phyloP scores from a whole-genome alignment of 2,797 vertebrate species.

The Orestias chungarensis region DNA sequence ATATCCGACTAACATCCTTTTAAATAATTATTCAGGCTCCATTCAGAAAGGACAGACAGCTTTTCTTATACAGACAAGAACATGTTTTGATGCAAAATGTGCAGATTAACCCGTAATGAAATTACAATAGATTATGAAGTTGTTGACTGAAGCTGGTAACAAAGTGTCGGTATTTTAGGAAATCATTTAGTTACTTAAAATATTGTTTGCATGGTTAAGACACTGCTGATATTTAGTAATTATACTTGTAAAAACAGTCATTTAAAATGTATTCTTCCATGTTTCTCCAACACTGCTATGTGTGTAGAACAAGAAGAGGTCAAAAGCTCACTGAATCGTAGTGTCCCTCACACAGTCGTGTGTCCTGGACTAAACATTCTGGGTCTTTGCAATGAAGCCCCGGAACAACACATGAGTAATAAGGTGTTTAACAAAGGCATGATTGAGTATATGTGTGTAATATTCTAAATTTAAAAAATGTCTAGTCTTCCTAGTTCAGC shows the following conservation, averaged over 20 bases:
- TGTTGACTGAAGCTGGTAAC: too few species aligned
- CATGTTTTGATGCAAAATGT: too few species aligned
- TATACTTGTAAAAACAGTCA: constrained; percentile 50
- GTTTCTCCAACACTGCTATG: background rate
- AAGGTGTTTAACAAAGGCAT: background rate
- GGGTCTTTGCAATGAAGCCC: background rate
- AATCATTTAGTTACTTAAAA: too few species aligned
- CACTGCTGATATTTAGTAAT: constrained; percentile 43
- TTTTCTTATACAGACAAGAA: too few species aligned
- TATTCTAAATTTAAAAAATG: background rate
- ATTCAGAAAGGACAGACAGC: too few species aligned
- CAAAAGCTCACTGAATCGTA: constrained; percentile 10
- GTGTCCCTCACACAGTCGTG: background rate
- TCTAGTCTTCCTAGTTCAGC: background rate
- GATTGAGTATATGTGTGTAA: background rate
- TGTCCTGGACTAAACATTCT: background rate
- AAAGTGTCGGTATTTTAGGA: too few species aligned
- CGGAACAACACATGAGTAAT: constrained; percentile 1
- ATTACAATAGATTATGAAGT: too few species aligned
- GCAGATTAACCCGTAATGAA: too few species aligned
- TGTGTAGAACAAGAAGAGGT: constrained; percentile 20
- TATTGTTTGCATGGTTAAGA: background rate
- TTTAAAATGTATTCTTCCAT: constrained; percentile 24
- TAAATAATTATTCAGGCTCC: too few species aligned
- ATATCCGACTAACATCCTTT: too few species aligned